Conservation (phyloP, 2,113 vertebrate genomes). For the Phocoena sinus region DNA sequence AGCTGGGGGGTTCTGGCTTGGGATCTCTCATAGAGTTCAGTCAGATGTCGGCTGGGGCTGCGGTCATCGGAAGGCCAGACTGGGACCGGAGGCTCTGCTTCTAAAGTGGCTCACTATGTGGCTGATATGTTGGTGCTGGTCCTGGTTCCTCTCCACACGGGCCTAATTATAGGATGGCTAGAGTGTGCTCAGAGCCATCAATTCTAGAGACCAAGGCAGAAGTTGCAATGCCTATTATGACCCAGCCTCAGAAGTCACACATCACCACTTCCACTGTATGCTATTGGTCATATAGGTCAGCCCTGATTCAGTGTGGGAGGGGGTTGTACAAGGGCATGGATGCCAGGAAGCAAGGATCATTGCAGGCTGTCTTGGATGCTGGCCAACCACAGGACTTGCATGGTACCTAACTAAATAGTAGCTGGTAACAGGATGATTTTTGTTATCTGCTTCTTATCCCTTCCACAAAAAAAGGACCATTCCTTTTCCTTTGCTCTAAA, state of each 20-base stretch:
- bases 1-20: background rate
- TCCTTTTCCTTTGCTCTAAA: background rate
- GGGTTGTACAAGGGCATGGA: background rate
- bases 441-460: background rate
- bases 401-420: background rate
- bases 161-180: background rate
- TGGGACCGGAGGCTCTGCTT: background rate
- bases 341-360: background rate
- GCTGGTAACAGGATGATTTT: background rate
- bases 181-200: background rate
- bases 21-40: background rate
- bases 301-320: background rate
- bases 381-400: background rate
- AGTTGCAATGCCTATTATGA: background rate
- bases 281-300: background rate
- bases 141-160: fast-evolving
- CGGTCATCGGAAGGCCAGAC: background rate
- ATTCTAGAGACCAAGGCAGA: background rate
- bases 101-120: background rate
- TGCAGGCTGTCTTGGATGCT: background rate
- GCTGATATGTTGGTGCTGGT: background rate
- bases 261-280: background rate
- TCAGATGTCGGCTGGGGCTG: background rate
- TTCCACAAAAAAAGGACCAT: background rate
- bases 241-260: background rate